These are phyloP conservation scores for Flexamia atlantica DNA, from an alignment of 2,888 invertebrate genomes.

Conservation along the genomic window DNA sequence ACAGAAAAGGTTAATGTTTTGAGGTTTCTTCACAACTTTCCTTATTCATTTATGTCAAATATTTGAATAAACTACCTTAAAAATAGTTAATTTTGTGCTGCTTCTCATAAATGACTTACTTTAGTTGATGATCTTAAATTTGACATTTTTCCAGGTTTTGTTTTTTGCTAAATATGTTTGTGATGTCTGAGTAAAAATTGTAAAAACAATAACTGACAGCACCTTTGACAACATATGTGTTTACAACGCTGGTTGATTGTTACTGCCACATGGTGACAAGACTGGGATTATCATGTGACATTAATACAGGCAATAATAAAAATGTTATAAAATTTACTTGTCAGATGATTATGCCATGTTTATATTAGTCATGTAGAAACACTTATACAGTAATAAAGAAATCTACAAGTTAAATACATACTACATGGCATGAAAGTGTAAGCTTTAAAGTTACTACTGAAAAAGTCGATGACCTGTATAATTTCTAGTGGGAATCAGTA, in stretches of 20 bases:
- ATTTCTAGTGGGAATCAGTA: too few species aligned
- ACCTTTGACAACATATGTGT: not conserved
- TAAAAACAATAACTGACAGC: not conserved
- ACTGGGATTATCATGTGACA: not conserved
- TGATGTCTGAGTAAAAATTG: not conserved
- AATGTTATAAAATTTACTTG: not conserved
- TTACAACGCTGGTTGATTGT: not conserved
- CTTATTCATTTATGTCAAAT: too few species aligned
- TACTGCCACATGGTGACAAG: not conserved
- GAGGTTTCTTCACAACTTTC: too few species aligned
- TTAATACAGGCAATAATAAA: not conserved
- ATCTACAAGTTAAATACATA: too few species aligned
- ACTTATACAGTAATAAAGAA: too few species aligned
- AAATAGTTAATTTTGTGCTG: not conserved
- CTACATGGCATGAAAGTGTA: too few species aligned
- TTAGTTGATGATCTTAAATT: not conserved
- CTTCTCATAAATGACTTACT: not conserved
- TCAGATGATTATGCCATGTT: too few species aligned
- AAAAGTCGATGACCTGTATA: too few species aligned
- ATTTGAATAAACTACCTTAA: not conserved
- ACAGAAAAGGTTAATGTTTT: too few species aligned
- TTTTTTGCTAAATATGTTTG: not conserved
- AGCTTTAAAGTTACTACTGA: too few species aligned
- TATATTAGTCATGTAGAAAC: too few species aligned
- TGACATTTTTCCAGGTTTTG: not conserved